phyloP scores from a whole-genome alignment of 2,888 invertebrate species.

The Anoplius nigerrimus region DNA sequence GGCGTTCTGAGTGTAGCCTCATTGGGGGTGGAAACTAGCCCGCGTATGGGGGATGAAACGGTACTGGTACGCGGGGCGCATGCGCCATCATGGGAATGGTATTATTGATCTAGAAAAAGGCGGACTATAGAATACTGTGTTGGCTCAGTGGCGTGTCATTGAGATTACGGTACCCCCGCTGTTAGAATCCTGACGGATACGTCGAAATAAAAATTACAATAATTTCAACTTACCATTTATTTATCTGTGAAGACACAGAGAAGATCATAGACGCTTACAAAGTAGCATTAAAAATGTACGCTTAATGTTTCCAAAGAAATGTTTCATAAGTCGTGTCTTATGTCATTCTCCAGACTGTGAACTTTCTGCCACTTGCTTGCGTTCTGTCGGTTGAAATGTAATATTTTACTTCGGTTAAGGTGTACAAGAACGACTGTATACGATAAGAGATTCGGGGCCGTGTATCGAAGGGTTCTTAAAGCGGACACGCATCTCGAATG shows the following conservation, averaged over 20 bases:
- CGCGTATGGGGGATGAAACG: constrained; percentile 46
- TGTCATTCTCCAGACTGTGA: too few species aligned
- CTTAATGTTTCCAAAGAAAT: too few species aligned
- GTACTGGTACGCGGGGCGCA: constrained; percentile 55
- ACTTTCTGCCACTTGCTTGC: too few species aligned
- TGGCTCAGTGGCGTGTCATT: constrained; percentile 62
- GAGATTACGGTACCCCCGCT: constrained; percentile 44
- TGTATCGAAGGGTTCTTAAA: too few species aligned
- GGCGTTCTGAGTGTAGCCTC: constrained; percentile 52
- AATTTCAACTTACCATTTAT: too few species aligned
- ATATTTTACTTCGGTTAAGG: too few species aligned
- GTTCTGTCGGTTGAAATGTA: too few species aligned
- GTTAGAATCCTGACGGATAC: background rate
- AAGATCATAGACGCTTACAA: background rate
- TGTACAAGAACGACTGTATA: too few species aligned
- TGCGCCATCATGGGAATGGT: constrained; percentile 67
- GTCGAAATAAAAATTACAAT: background rate
- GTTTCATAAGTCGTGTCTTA: too few species aligned
- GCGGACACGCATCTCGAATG: too few species aligned
- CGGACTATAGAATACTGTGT: constrained; percentile 55
- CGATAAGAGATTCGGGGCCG: too few species aligned
- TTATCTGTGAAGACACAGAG: too few species aligned
- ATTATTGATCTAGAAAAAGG: constrained; percentile 72
- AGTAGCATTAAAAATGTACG: background rate
- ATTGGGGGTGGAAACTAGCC: constrained; percentile 60